phyloP scores from a whole-genome alignment of 2,113 vertebrate genomes.

The Balaenoptera acutorostrata region DNA sequence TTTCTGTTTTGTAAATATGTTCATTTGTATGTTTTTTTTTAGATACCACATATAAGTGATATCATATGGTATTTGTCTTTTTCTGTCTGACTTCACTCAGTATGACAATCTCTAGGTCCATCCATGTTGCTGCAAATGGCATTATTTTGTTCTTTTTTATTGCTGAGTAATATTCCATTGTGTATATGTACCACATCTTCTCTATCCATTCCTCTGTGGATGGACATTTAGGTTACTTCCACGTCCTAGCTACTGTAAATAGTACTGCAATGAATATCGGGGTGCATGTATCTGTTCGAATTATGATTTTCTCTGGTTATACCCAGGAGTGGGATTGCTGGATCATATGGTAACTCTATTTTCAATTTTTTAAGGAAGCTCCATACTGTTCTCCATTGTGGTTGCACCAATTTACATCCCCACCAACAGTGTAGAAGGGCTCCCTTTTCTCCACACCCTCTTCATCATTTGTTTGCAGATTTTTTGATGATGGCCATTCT shows the following conservation, averaged over 20 bases:
- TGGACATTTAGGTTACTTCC: neutral
- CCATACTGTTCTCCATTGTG: neutral
- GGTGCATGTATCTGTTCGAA: neutral
- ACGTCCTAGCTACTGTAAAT: neutral
- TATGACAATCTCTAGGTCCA: neutral
- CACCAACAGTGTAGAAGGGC: neutral
- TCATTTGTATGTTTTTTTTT: neutral
- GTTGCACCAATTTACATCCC: neutral
- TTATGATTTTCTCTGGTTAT: neutral
- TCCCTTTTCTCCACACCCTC: neutral
- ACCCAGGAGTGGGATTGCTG: neutral
- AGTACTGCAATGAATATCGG: neutral
- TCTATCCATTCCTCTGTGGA: neutral
- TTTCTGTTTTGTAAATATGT: neutral
- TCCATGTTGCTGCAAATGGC: neutral
- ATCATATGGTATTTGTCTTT: neutral
- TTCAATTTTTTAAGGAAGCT: neutral
- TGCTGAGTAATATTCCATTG: neutral
- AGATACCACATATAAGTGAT: neutral
- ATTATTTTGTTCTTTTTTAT: neutral
- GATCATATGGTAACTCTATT: neutral
- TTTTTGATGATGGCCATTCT: no score
- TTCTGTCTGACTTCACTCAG: neutral
- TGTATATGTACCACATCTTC: neutral
- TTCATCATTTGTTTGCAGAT: no score